Percentiles rank a stretch among this genome's conserved stretches.
Evolutionary conservation across 2,888 invertebrate genomes (phyloP).

Genomic region (Harmothoe impar): DNA sequence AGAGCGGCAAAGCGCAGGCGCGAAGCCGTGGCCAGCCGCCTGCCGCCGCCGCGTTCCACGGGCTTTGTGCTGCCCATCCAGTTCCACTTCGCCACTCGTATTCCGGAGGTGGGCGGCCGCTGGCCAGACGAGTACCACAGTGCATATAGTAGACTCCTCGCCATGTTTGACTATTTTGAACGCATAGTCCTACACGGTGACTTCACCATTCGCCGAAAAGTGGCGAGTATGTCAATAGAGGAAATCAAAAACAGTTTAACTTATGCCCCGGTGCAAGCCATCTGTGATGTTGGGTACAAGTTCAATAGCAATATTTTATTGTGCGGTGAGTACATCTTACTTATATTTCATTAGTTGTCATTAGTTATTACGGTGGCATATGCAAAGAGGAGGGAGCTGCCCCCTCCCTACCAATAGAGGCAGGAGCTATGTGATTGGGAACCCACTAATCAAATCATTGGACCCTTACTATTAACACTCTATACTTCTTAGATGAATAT

Average conservation of each 20-base stretch:
- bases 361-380: no score
- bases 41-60: neutral
- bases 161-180: constrained; percentile 70
- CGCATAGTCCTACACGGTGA: constrained; percentile 60
- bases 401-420: no score
- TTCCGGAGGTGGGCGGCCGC: constrained; percentile 66
- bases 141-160: constrained; percentile 67
- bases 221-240: constrained; percentile 51
- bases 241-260: constrained; percentile 67
- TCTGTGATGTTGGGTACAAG: constrained; percentile 69
- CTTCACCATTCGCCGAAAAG: constrained; percentile 60
- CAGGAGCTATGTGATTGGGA: no score
- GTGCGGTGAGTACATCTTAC: constrained; percentile 68
- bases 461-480: no score
- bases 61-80: constrained; percentile 64
- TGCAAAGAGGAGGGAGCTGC: no score
- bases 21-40: neutral
- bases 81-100: constrained; percentile 67
- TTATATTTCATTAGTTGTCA: neutral
- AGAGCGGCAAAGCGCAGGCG: constrained; percentile 50
- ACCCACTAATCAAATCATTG: no score
- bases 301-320: constrained; percentile 68
- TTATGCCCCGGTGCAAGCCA: constrained; percentile 64
- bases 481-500: no score
- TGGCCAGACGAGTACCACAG: constrained; percentile 72